Conservation (phyloP, 2,888 invertebrate species). For the Drosophila acutilabella region DNA sequence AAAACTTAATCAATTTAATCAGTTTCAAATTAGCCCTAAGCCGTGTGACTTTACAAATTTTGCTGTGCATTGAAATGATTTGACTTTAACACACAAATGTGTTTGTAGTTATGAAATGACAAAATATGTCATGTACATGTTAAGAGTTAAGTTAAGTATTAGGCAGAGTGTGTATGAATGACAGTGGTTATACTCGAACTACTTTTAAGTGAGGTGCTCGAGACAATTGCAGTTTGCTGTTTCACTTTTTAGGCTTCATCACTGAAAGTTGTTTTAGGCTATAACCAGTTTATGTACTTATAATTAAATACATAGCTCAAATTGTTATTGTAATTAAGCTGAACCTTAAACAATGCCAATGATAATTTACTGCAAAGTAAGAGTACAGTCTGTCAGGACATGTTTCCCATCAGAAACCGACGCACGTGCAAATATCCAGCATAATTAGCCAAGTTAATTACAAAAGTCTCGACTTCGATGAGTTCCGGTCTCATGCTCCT, state of each 20-base stretch:
- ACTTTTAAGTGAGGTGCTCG: slow-evolving; percentile 10
- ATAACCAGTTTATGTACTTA: slow-evolving; percentile 65
- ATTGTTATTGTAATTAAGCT: slow-evolving; percentile 66
- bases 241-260: slow-evolving; percentile 72
- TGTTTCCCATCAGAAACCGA: slow-evolving; percentile 25
- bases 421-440: slow-evolving; percentile 69
- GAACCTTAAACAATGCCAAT: slow-evolving; percentile 52
- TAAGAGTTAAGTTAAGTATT: slow-evolving; percentile 19
- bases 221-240: slow-evolving; percentile 53
- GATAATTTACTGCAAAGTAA: not conserved
- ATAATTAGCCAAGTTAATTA: slow-evolving; percentile 80
- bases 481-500: slow-evolving; percentile 11
- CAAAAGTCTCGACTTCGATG: slow-evolving; percentile 55
- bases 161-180: slow-evolving; percentile 19
- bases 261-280: slow-evolving; percentile 56
- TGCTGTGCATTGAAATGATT: not conserved
- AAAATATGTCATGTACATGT: slow-evolving; percentile 33
- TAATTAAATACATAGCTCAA: slow-evolving; percentile 57
- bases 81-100: slow-evolving; percentile 6
- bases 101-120: slow-evolving; percentile 56
- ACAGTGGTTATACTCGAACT: slow-evolving; percentile 10
- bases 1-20: not conserved
- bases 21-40: not conserved
- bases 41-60: not conserved
- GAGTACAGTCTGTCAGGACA: slow-evolving; percentile 32